Percentiles rank a stretch among this genome's conserved stretches.
These are phyloP conservation scores for Orbicella faveolata DNA, from an alignment of 64 coral and sea anemone species.

Conservation along the genomic window DNA sequence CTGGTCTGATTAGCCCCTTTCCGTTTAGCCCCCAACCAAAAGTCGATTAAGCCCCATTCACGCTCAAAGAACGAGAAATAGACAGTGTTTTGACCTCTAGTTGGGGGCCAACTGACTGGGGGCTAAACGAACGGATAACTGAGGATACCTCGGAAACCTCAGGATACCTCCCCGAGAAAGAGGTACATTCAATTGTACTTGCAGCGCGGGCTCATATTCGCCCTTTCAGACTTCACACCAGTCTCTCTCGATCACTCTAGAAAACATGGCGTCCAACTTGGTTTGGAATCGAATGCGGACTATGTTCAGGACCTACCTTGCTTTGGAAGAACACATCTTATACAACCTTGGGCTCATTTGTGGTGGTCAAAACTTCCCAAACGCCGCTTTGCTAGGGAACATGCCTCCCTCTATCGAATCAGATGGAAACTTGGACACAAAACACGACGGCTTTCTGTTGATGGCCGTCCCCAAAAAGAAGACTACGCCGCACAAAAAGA, in stretches of 20 bases:
- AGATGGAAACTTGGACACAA: not conserved
- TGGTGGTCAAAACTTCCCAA: not conserved
- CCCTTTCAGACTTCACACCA: not conserved
- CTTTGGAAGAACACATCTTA: slow-evolving; percentile 16
- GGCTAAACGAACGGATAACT: too few relatives aligned
- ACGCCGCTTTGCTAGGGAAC: not conserved
- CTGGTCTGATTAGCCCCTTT: too few relatives aligned
- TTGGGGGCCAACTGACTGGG: too few relatives aligned
- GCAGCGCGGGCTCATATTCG: not conserved
- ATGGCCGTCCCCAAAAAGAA: slow-evolving; percentile 97
- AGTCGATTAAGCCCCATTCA: too few relatives aligned
- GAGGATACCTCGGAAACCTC: too few relatives aligned
- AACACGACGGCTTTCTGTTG: slow-evolving; percentile 56
- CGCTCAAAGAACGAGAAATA: too few relatives aligned
- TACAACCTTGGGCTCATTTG: not conserved
- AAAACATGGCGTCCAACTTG: slow-evolving; percentile 50
- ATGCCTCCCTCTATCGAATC: not conserved
- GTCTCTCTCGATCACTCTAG: not conserved
- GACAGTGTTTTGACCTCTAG: too few relatives aligned
- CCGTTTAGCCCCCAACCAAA: too few relatives aligned
- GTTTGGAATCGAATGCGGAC: not conserved
- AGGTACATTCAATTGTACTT: too few relatives aligned
- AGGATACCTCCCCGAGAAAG: too few relatives aligned
- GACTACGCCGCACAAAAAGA: slow-evolving; percentile 85
- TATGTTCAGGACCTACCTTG: not conserved